Base-by-base conservation (phyloP, 2,888 invertebrate species). In the Aspidapion aeneum region DNA sequence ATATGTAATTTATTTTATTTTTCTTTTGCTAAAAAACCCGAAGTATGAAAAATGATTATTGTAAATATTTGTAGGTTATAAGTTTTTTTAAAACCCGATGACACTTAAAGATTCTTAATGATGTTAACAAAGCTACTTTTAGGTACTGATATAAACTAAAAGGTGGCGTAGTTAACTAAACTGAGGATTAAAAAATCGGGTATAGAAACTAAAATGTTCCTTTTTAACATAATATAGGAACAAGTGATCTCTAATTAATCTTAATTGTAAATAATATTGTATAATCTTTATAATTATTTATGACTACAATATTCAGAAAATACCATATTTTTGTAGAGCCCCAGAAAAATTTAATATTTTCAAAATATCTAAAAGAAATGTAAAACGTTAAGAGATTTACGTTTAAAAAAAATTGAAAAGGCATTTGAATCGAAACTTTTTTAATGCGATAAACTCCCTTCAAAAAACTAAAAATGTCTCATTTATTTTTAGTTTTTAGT, bases 21-120 rank as follows among this genome's bases (percentile, higher is more conserved):
- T n/a, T n/a, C n/a, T n/a, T n/a, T n/a, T n/a, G n/a, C n/a, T n/a
- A n/a, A n/a, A 55, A 48, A 18, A 61, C 62, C 63, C n/a, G n/a
- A n/a, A n/a, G n/a, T n/a, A n/a, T n/a, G n/a, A 64, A 62, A 57
- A 60, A 62, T 62, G 58, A 63, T 61, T 58, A 59, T 52, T 70
- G 68, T 68, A 69, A 67, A 68, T 70, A 70, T 35, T 35, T 50
- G 51, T 65, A 65, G 56, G 63, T 64, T 57, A 64, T 68, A 68
- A 63, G 63, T 66, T 68, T 67, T 65, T 65, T 60, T 21, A 18
- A 51, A 52, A 12, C 35, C 35, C 35, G 35, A 12, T 35, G 35
- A n/a, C n/a, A n/a, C n/a, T 16, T 49, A 16, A 12, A 49, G 16
- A 49, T 12, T 12, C 49, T 49, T n/a, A n/a, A n/a, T n/a, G n/a